Conservation (phyloP, 1,140 invertebrate genomes). For the Fopius arisanus region DNA sequence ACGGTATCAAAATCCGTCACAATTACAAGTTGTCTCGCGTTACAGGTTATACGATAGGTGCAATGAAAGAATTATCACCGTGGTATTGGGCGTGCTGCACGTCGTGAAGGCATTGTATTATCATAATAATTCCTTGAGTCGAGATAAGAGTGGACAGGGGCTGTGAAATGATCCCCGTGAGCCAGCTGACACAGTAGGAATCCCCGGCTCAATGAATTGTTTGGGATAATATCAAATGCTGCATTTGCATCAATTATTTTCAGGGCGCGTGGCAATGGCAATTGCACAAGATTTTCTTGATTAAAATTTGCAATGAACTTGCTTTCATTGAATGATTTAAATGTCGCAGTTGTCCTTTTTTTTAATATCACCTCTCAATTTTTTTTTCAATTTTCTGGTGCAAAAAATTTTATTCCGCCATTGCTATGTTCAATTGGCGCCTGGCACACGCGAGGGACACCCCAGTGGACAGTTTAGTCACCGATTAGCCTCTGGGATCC, state of each 20-base stretch:
- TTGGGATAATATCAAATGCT: not conserved
- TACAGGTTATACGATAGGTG: not conserved
- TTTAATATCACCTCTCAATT: too few species aligned
- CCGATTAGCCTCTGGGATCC: not conserved
- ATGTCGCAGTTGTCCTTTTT: too few species aligned
- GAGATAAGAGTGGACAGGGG: not conserved
- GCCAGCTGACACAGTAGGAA: not conserved
- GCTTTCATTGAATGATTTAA: too few species aligned
- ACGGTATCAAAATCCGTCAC: not conserved
- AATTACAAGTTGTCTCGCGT: not conserved
- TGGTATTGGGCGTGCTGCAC: not conserved
- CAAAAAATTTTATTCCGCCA: too few species aligned
- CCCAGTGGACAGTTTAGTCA: not conserved
- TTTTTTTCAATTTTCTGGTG: too few species aligned
- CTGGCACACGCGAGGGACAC: not conserved
- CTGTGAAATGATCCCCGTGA: constrained; percentile 1
- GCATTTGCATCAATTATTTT: not conserved
- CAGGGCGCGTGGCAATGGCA: not conserved
- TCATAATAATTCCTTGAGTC: not conserved
- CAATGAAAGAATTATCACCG: not conserved
- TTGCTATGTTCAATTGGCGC: not conserved
- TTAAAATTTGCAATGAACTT: too few species aligned
- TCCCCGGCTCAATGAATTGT: not conserved
- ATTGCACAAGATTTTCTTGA: too few species aligned
- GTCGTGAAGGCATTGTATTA: not conserved